A percentile compares a stretch with the other conserved stretches of the same genome.
Conservation (phyloP, 2,888 invertebrate species). For the Callimorpha dominula region DNA sequence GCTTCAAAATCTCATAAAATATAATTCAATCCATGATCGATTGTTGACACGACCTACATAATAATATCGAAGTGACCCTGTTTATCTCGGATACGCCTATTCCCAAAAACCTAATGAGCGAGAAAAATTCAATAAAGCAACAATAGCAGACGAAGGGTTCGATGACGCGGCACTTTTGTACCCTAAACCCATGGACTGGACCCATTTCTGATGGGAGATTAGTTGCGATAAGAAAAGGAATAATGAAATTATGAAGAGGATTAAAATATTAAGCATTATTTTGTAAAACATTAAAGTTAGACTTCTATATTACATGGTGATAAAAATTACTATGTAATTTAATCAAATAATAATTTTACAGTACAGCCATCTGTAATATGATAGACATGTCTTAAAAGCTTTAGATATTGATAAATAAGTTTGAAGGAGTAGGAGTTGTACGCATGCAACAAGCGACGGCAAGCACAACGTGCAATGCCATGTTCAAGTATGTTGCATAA, state of each 20-base stretch:
- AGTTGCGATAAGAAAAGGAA: slow-evolving; percentile 20
- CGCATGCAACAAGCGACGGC: too few species aligned
- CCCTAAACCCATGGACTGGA: slow-evolving; percentile 28
- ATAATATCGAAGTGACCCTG: slow-evolving; percentile 22
- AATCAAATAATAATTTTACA: neutral
- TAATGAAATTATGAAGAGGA: slow-evolving; percentile 13
- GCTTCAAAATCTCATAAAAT: neutral
- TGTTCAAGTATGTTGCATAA: too few species aligned
- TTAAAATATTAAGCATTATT: slow-evolving; percentile 28
- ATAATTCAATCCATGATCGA: slow-evolving; percentile 36
- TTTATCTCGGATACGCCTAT: slow-evolving; percentile 43
- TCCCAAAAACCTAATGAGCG: slow-evolving; percentile 45
- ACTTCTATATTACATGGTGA: neutral
- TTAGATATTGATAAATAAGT: too few species aligned
- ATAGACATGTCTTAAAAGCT: too few species aligned
- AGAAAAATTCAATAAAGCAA: slow-evolving; percentile 40
- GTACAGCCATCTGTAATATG: too few species aligned
- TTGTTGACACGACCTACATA: slow-evolving; percentile 38
- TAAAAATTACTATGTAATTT: neutral
- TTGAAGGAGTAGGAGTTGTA: too few species aligned
- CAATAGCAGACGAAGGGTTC: slow-evolving; percentile 22
- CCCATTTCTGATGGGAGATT: slow-evolving; percentile 33
- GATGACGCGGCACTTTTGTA: slow-evolving; percentile 16
- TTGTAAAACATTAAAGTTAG: neutral
- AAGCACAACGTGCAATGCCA: too few species aligned